Conservation (phyloP, 2,113 vertebrate genomes). For the Ibidorhyncha struthersii region DNA sequence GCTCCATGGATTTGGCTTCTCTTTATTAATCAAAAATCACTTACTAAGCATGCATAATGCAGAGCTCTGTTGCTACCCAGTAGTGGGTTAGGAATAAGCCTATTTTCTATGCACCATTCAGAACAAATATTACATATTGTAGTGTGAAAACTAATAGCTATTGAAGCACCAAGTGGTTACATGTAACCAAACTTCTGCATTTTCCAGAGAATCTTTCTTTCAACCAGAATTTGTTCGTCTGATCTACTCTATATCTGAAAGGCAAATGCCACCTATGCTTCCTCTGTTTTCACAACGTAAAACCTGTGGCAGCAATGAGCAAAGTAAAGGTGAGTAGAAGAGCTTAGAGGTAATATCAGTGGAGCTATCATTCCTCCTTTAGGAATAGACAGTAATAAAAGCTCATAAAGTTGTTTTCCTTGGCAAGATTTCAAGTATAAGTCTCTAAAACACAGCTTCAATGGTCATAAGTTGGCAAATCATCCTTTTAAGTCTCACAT, state of each 20-base stretch:
- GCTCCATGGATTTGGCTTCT: background rate
- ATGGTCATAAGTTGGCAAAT: background rate
- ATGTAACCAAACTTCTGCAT: background rate
- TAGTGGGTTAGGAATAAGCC: background rate
- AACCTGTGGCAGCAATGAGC: background rate
- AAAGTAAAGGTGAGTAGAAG: constrained; percentile 16
- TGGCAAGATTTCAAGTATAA: constrained; percentile 51
- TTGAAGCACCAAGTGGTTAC: background rate
- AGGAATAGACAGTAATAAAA: constrained; percentile 46
- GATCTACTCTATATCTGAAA: background rate
- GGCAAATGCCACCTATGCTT: background rate
- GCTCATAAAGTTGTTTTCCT: constrained; percentile 30
- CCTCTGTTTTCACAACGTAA: background rate
- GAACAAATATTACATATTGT: background rate
- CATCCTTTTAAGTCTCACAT: background rate
- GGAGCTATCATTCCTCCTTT: constrained; percentile 10
- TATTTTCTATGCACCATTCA: background rate
- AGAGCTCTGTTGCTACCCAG: background rate
- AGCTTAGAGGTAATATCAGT: constrained; percentile 2
- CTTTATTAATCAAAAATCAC: background rate
- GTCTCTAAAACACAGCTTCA: constrained; percentile 16
- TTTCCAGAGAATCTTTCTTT: background rate
- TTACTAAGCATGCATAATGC: background rate
- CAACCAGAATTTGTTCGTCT: background rate
- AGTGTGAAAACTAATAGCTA: background rate